Evolutionary conservation across 2,888 invertebrate genomes (phyloP).

Genomic region (Brassicogethes aeneus): DNA sequence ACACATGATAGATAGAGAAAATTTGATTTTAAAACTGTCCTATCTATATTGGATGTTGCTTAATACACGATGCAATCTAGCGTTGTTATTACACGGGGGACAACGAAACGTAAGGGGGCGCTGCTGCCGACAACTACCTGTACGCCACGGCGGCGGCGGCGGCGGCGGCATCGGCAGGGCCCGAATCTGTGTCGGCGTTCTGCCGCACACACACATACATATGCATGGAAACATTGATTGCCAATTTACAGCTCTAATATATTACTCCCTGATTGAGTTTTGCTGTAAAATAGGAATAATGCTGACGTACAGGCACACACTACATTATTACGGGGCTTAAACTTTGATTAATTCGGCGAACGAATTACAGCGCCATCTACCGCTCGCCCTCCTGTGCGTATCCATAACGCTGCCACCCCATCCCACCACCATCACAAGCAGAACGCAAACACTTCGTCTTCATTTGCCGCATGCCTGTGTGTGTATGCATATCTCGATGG

Average conservation of each 20-base stretch:
- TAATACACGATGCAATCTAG: conserved; percentile 44
- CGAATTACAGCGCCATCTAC: conserved; percentile 33
- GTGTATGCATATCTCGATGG: too few relatives aligned
- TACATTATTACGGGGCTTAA: conserved; percentile 43
- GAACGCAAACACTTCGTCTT: conserved; percentile 26
- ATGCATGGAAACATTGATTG: conserved; percentile 46
- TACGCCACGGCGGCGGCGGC: too few relatives aligned
- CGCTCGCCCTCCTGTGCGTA: background rate
- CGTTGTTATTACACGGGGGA: conserved; percentile 39
- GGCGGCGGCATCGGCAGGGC: conserved; percentile 9
- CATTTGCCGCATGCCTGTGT: too few relatives aligned
- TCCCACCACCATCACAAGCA: too few relatives aligned
- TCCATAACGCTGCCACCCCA: background rate
- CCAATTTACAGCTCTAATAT: conserved; percentile 46
- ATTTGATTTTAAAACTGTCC: conserved; percentile 45
- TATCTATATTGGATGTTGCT: conserved; percentile 42
- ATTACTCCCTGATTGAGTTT: conserved; percentile 46
- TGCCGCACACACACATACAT: conserved; percentile 34
- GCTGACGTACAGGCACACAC: conserved; percentile 39
- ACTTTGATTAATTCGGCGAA: conserved; percentile 43
- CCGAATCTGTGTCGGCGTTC: conserved; percentile 19
- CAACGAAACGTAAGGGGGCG: conserved; percentile 9
- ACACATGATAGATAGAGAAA: conserved; percentile 42
- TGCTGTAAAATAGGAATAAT: conserved; percentile 45
- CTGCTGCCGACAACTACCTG: conserved; percentile 12